Evolutionary conservation across 53 echinoderm and acorn worm genomes (phyloP).

Genomic region (Henricia sp.): DNA sequence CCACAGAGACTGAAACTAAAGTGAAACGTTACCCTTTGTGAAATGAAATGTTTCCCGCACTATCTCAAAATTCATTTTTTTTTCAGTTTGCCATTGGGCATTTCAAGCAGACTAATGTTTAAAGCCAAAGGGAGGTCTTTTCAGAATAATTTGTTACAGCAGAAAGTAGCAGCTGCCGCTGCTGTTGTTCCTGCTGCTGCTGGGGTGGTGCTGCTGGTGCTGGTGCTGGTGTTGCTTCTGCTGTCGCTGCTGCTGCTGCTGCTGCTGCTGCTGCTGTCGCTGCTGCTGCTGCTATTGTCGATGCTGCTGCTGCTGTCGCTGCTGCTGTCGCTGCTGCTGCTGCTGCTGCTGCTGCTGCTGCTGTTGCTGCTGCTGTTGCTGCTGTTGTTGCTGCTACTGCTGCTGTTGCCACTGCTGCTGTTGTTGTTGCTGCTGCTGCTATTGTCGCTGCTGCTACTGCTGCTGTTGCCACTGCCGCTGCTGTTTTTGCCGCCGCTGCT

Average conservation of each 20-base stretch:
- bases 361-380: not conserved
- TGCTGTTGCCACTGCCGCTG: not conserved
- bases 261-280: slow-evolving; percentile 11
- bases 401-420: not conserved
- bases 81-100: too few relatives aligned
- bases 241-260: slow-evolving; percentile 27
- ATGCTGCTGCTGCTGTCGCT: slow-evolving; percentile 9
- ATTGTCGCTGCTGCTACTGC: slow-evolving; percentile 3
- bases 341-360: not conserved
- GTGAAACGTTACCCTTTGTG: too few relatives aligned
- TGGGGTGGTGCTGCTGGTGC: slow-evolving; percentile 24
- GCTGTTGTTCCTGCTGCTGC: slow-evolving; percentile 7
- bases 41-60: too few relatives aligned
- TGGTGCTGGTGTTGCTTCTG: slow-evolving; percentile 36
- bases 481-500: not conserved
- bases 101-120: too few relatives aligned
- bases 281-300: slow-evolving; percentile 19
- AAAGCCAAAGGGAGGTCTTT: too few relatives aligned
- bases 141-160: too few relatives aligned
- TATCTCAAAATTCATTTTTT: too few relatives aligned
- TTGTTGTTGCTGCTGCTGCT: not conserved
- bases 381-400: not conserved
- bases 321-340: slow-evolving; percentile 6
- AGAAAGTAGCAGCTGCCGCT: slow-evolving; percentile 6
- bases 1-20: too few relatives aligned